Conservation (phyloP, 2,113 vertebrate genomes). For the Siniperca chuatsi region DNA sequence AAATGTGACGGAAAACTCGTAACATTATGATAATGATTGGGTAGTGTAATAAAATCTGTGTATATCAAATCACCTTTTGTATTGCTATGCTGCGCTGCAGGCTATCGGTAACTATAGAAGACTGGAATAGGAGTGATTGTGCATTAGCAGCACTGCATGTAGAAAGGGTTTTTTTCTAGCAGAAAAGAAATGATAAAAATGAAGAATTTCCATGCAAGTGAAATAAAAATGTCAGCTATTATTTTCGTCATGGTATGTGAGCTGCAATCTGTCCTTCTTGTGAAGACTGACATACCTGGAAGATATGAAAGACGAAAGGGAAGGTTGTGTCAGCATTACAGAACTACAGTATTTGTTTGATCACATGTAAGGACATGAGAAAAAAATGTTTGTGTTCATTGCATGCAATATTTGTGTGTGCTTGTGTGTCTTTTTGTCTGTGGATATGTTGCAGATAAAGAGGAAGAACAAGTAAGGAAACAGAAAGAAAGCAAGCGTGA, state of each 20-base stretch:
- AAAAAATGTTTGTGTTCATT: neutral
- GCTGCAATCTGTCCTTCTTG: constrained; percentile 8
- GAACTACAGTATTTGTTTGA: constrained; percentile 21
- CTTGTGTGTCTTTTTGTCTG: neutral
- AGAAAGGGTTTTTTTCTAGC: neutral
- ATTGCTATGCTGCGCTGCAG: constrained; percentile 51
- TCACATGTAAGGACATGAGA: neutral
- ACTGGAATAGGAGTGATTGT: constrained; percentile 26
- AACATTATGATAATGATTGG: constrained; percentile 82
- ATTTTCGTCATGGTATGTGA: constrained; percentile 38
- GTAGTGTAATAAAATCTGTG: constrained; percentile 81
- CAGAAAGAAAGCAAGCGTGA: neutral
- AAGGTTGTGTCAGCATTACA: neutral
- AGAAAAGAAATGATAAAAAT: constrained; percentile 27
- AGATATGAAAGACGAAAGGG: constrained; percentile 17
- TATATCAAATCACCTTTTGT: constrained; percentile 76
- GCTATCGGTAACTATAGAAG: constrained; percentile 29
- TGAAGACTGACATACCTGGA: constrained; percentile 34
- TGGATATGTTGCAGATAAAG: constrained; percentile 4
- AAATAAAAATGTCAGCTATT: constrained; percentile 53
- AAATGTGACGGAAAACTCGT: constrained; percentile 75
- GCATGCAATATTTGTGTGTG: neutral
- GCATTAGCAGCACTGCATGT: neutral
- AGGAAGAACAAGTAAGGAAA: neutral
- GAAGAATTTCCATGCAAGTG: constrained; percentile 22